Conservation (phyloP, 1,140 invertebrate species). For the Diorhabda carinulata region DNA sequence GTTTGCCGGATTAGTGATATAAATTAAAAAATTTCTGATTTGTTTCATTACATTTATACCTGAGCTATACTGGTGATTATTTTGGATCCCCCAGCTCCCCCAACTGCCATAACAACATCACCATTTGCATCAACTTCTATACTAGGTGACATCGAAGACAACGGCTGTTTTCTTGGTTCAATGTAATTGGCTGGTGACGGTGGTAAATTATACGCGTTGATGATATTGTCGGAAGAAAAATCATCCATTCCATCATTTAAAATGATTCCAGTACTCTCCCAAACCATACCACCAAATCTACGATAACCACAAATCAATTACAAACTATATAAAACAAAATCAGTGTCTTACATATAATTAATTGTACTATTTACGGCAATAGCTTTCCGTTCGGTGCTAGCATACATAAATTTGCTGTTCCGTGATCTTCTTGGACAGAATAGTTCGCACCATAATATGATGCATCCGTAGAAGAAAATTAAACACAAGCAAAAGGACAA, state of each 20-base stretch:
- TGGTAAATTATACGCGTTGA: constrained; percentile 72
- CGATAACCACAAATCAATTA: constrained; percentile 47
- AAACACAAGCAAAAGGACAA: too few species aligned
- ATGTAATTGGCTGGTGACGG: constrained; percentile 81
- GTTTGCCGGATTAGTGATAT: too few species aligned
- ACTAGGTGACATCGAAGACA: constrained; percentile 87
- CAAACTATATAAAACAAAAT: not conserved
- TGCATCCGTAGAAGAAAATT: constrained; percentile 49
- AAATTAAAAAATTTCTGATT: too few species aligned
- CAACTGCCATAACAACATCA: constrained; percentile 66
- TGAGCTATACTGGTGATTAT: constrained; percentile 79
- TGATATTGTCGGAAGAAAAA: constrained; percentile 77
- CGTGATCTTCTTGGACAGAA: constrained; percentile 63
- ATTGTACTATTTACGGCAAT: constrained; percentile 90
- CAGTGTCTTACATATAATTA: constrained; percentile 73
- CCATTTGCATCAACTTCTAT: constrained; percentile 68
- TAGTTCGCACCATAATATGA: constrained; percentile 65
- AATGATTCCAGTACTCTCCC: constrained; percentile 77
- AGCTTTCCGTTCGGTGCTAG: constrained; percentile 85
- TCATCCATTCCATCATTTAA: constrained; percentile 96
- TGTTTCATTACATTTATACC: constrained; percentile 45
- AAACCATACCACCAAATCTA: constrained; percentile 64
- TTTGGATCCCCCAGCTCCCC: constrained; percentile 84
- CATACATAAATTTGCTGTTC: constrained; percentile 88
- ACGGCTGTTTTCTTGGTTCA: constrained; percentile 70